Conservation (phyloP, 2,113 vertebrate species). For the Datnioides undecimradiatus region DNA sequence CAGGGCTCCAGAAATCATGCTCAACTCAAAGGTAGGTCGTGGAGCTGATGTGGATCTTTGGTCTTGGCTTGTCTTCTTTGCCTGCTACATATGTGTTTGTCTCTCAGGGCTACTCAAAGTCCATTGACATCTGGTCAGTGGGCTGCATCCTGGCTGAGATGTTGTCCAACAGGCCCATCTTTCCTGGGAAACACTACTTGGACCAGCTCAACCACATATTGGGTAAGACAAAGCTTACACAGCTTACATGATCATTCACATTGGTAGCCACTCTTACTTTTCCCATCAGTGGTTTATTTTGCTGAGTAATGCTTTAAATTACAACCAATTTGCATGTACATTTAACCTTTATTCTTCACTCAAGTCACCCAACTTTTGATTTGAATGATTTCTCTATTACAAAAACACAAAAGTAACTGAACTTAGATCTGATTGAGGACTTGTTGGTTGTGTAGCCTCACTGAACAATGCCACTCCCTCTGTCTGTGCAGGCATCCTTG, state of each 20-base stretch:
- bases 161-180: slow-evolving; percentile 91
- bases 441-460: background rate
- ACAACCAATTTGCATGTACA: background rate
- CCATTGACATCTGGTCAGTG: slow-evolving; percentile 94
- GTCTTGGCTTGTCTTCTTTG: background rate
- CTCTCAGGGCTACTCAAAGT: slow-evolving; percentile 91
- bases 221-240: slow-evolving; percentile 71
- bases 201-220: slow-evolving; percentile 94
- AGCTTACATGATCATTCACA: too few relatives aligned
- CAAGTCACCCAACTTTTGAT: background rate
- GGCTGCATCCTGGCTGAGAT: slow-evolving; percentile 94
- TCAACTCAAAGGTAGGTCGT: slow-evolving; percentile 89
- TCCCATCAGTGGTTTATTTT: background rate
- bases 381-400: background rate
- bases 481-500: slow-evolving; percentile 84
- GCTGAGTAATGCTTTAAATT: background rate
- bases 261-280: too few relatives aligned
- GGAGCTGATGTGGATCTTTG: background rate
- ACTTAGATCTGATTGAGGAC: background rate
- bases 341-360: background rate
- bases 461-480: background rate
- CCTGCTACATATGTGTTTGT: slow-evolving; percentile 9
- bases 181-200: slow-evolving; percentile 94
- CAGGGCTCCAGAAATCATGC: slow-evolving; percentile 94
- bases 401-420: background rate